Percentiles rank a stretch among this genome's conserved stretches.
Evolutionary conservation across 2,888 invertebrate genomes (phyloP).

Genomic region (Aleiodes alternator): DNA sequence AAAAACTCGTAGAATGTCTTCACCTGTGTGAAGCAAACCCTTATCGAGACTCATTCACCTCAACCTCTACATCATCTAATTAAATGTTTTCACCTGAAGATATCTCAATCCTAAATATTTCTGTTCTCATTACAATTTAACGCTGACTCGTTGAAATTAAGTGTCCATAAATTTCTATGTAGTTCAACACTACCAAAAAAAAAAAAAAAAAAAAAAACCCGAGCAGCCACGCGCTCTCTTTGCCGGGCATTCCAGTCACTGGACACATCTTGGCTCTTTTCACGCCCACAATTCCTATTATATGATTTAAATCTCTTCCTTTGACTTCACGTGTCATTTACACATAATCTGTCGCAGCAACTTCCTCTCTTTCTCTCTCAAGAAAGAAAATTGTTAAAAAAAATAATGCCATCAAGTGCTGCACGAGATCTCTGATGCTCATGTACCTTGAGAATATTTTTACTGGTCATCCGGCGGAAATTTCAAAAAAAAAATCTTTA

Average conservation of each 20-base stretch:
- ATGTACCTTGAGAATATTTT: neutral
- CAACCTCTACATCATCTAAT: conserved; percentile 2
- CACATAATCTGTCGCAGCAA: conserved; percentile 16
- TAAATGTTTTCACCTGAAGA: no score
- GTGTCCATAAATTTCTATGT: neutral
- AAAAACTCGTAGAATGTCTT: conserved; percentile 28
- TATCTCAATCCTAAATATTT: no score
- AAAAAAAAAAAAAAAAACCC: no score
- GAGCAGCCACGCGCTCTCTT: conserved; percentile 43
- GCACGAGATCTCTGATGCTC: conserved; percentile 23
- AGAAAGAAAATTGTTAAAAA: neutral
- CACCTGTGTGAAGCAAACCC: conserved; percentile 5
- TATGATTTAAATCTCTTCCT: conserved; percentile 28
- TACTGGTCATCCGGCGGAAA: conserved; percentile 23
- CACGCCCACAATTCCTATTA: conserved; percentile 12
- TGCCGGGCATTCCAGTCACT: conserved; percentile 45
- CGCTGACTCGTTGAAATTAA: conserved; percentile 5
- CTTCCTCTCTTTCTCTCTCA: neutral
- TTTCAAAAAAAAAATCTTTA: conserved; percentile 17
- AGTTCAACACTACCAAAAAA: no score
- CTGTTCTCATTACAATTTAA: neutral
- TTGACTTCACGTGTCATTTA: conserved; percentile 10
- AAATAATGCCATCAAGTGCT: conserved; percentile 3
- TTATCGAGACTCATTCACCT: conserved; percentile 14
- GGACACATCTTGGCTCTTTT: conserved; percentile 13